Evolutionary conservation across 2,797 vertebrate species (phyloP), one percentile per base, ranked within the genome.

Genomic region (Novumbra hubbsi): DNA sequence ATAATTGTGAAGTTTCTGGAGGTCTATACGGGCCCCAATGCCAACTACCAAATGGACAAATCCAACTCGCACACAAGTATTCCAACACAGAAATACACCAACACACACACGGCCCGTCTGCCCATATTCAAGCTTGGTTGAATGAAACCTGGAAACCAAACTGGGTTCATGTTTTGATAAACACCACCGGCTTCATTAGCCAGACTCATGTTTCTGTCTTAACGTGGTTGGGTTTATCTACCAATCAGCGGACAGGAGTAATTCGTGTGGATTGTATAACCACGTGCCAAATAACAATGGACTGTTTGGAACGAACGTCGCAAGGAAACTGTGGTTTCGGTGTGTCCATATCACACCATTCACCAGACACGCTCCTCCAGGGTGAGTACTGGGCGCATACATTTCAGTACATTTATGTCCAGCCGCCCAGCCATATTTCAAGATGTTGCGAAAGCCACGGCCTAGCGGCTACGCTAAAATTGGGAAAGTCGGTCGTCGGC

Each of bases 1-100:
- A 38, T 38, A 17, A 65, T 30, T 4, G 17, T 63, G 63, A 15
- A 17, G 14, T 30, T 65, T 65, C 63, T 32, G 15, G 63, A 30
- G 28, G 63, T 65, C 63, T 32, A 30, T 15, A 65, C 2, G 5
- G 15, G 63, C 63, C 28, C 16, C 30, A 2, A 65, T 32, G 30
- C 63, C 63, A 65, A 65, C 63, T 60, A 60, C 12, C 21, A 27
- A 60, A 60, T 60, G 24, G 63, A 65, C 63, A 65, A 65, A 32
- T 65, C 63, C 15, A 32, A 19, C 28, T 45, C 41, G 14, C 41
- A 41, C 41, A 41, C 41, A 41, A 1, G 9, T 3, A 38, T 38
- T 3, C 34, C 3, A 38, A 38, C 34, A 38, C 34, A 38, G n/a
- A n/a, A 38, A 38, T 38, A 38, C 8, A 38, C 34, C 34, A 38